Evolutionary conservation across 1,140 invertebrate genomes (phyloP).

Genomic region (Centruroides vittatus): DNA sequence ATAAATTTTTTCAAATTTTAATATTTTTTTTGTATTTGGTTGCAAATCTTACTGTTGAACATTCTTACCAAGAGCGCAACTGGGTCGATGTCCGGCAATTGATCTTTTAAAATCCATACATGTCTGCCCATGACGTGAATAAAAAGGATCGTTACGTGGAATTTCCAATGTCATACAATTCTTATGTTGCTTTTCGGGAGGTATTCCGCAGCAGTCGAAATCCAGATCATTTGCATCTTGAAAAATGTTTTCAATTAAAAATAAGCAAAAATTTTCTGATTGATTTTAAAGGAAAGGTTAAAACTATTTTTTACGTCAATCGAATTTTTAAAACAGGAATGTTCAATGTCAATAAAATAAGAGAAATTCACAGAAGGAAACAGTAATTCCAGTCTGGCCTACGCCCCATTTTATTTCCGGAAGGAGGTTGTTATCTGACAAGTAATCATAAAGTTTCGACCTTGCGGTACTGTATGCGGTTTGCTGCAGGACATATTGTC

Average conservation of each 20-base stretch:
- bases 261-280: neutral
- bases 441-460: too few relatives aligned
- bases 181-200: conserved; percentile 39
- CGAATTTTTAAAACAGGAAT: neutral
- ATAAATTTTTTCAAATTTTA: neutral
- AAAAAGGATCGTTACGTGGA: conserved; percentile 81
- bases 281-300: neutral
- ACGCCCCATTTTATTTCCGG: neutral
- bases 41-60: neutral
- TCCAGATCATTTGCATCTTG: conserved; percentile 16
- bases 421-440: neutral
- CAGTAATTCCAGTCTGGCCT: neutral
- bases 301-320: conserved; percentile 1
- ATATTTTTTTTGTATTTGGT: neutral
- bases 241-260: neutral
- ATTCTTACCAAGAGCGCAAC: conserved; percentile 35
- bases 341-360: neutral
- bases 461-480: too few relatives aligned
- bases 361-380: neutral
- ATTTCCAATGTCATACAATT: conserved; percentile 81
- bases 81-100: conserved; percentile 30
- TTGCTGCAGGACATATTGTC: neutral
- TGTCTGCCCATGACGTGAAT: conserved; percentile 34
- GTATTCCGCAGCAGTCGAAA: conserved; percentile 17
- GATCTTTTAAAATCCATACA: conserved; percentile 33